Conservation (phyloP, 2,888 invertebrate species). For the Zaprionus obscuricornis region DNA sequence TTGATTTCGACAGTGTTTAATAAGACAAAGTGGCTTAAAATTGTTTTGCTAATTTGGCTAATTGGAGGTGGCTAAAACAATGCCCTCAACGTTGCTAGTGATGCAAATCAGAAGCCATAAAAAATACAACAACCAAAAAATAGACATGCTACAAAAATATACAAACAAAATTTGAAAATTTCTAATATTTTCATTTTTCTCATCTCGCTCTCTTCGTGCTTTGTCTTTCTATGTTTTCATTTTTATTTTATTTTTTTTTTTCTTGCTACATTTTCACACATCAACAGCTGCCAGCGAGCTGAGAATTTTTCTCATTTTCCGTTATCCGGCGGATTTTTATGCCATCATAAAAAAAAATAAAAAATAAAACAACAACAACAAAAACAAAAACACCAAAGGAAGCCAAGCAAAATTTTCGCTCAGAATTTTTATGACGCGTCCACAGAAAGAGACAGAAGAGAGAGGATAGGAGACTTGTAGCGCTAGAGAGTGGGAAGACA, state of each 20-base stretch:
- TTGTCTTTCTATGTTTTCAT: too few relatives aligned
- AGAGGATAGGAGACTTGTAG: not conserved
- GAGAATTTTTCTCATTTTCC: conserved; percentile 50
- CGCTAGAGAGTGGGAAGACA: too few relatives aligned
- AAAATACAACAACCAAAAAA: too few relatives aligned
- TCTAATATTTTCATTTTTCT: conserved; percentile 26
- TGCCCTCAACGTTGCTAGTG: conserved; percentile 24
- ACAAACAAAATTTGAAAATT: conserved; percentile 25
- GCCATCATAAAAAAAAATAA: conserved; percentile 51
- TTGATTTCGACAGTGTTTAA: conserved; percentile 25
- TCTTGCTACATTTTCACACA: conserved; percentile 63
- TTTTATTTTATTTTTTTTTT: conserved; percentile 4
- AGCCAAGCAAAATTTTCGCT: conserved; percentile 54
- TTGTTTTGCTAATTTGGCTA: conserved; percentile 58
- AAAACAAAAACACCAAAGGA: conserved; percentile 17
- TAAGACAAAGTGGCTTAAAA: conserved; percentile 44
- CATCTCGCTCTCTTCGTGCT: too few relatives aligned
- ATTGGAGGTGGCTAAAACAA: conserved; percentile 44
- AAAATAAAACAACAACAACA: not conserved
- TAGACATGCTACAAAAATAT: too few relatives aligned
- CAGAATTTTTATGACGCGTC: conserved; percentile 52
- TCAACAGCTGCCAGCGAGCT: conserved; percentile 52
- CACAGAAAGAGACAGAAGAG: too few relatives aligned
- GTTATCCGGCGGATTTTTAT: conserved; percentile 55
- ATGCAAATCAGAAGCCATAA: conserved; percentile 49